phyloP scores from a whole-genome alignment of 2,797 vertebrate genomes.

The Podarcis lilfordi region DNA sequence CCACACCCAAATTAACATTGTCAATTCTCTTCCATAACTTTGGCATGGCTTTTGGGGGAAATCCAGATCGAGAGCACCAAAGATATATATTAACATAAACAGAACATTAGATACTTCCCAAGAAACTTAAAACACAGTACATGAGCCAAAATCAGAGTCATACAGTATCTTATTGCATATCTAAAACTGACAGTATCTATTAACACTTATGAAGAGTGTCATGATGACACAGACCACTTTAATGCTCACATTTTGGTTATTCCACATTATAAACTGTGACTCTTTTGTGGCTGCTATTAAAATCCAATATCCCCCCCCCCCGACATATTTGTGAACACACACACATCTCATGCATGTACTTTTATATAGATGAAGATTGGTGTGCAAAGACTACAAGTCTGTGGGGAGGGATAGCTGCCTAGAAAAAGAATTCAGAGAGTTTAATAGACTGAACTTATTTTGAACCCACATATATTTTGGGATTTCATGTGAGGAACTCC shows the following conservation, averaged over 20 bases:
- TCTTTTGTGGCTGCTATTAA: not conserved
- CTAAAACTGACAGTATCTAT: not conserved
- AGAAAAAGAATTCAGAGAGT: conserved; percentile 3
- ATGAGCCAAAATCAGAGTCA: no score
- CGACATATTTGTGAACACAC: no score
- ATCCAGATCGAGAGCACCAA: no score
- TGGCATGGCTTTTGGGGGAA: no score
- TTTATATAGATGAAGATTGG: not conserved
- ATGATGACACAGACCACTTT: not conserved
- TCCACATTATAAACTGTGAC: not conserved
- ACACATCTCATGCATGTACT: not conserved
- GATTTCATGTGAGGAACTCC: conserved; percentile 53
- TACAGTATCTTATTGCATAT: no score
- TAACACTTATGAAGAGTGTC: not conserved
- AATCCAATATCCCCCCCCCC: not conserved
- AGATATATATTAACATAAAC: no score
- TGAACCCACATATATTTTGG: conserved; percentile 56
- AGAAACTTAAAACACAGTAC: no score
- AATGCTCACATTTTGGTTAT: not conserved
- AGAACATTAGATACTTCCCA: no score
- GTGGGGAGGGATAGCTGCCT: conserved; percentile 35
- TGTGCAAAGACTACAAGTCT: not conserved
- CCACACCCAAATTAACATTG: no score
- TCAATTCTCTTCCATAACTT: no score
- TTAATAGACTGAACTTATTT: conserved; percentile 61